Base-by-base conservation (phyloP, 1,140 invertebrate species). In the Drosophila baimaii region DNA sequence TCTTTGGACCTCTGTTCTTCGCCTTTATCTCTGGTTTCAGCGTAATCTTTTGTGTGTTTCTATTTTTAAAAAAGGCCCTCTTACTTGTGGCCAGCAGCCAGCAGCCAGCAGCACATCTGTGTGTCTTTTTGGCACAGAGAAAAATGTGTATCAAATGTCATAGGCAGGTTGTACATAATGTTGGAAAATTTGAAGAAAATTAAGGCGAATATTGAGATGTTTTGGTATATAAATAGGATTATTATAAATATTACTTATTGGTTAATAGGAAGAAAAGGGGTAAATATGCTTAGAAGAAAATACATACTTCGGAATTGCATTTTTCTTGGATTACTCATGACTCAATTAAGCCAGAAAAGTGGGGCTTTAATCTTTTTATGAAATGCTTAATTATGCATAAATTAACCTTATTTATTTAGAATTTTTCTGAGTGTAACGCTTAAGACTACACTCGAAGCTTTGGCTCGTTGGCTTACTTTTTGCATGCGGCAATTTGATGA, bases 401-500 rank as follows among this genome's bases (percentile, higher is more conserved):
- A 3, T 4, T 27, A 8, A 13, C 55, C 12, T 5, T 2, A 19
- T 15, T 44, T 25, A 2, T 15, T 19, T 6, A 2, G 12, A 12
- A 21, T 51, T 64, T 49, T 17, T 68, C 27, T 4, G 5, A 13
- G 46, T 52, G 61, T 35, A 66, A 10, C 12, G 25, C 65, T 33
- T 29, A 64, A 66, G 43, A 63, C 23, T 66, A 31, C 59, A 35
- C 23, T 46, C 25, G 3, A 31, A 47, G 73, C 54, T 44, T 52
- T 35, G 54, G 39, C 47, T 57, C 43, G 39, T 71, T 78, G 43
- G 39, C 37, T 78, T 74, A 49, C 69, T 79, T 73, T 88, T 83
- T 83, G 79, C 84, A 88, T 79, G 83, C 61, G 63, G 52, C 84
- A 79, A 75, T 76, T 79, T 88, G 84, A 88, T 89, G 84, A 88